Base-by-base conservation (phyloP, 2,113 vertebrate species). In the Fulica atra region DNA sequence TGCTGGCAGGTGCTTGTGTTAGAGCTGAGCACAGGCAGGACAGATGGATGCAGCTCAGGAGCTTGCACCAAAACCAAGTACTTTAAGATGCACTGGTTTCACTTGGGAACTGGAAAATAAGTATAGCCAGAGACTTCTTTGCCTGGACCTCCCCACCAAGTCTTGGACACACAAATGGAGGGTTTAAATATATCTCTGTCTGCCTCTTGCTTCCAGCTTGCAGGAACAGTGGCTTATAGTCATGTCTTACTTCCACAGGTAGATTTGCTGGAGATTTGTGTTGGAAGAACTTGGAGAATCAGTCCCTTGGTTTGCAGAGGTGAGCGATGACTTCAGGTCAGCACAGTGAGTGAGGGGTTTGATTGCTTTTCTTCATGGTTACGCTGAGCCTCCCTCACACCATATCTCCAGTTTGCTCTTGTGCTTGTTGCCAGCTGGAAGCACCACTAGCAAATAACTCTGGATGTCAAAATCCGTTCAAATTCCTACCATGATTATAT, bases 401-500 rank as follows among this genome's bases (percentile, higher is more conserved):
- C 81, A 69, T 63, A 68, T 90, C 64, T 95, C 94, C 84, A 88
- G 66, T 83, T 84, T 96, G 54, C 74, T 82, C 68, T 97, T 77
- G 38, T 96, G 78, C 77, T 96, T 72, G 66, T 50, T 90, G 96
- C 96, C 94, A 96, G 81, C 64, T 96, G 85, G 78, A 97, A 96
- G 50, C 54, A 33, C 73, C 89, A 69, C 88, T 96, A 54, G 95
- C 80, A 28, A 97, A 86, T 90, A 96, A 86, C 74, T 81, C 81
- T 95, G 95, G 93, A 96, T 95, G 93, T 89, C 96, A 70, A 97
- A 97, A 89, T 88, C 92, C 92, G 88, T 97, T 97, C 95, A 96
- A 63, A 97, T 92, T 93, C 96, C 84, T 61, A 54, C 93, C 31
- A 12, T 96, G 91, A 91, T 65, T 95, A 88, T 9, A 16, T 16